phyloP scores from a whole-genome alignment of 2,888 invertebrate species.

The Pardosa pseudoannulata region DNA sequence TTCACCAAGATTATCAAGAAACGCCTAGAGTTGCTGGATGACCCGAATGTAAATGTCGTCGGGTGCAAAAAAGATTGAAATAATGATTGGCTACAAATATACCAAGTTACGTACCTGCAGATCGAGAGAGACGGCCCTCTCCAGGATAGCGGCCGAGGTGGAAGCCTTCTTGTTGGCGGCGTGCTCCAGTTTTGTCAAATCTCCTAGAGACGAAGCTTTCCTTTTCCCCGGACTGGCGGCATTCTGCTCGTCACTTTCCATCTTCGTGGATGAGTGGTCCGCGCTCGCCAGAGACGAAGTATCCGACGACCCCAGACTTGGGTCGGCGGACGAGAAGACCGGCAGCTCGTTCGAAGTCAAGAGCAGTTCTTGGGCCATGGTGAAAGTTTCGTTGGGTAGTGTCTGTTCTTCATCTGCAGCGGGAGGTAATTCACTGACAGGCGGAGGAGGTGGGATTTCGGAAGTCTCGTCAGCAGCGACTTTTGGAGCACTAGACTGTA shows the following conservation, averaged over 20 bases:
- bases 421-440: not conserved
- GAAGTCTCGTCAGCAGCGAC: too few species aligned
- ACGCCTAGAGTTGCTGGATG: too few species aligned
- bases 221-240: constrained; percentile 76
- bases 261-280: not conserved
- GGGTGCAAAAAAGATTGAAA: too few species aligned
- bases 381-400: not conserved
- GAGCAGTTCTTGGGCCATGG: not conserved
- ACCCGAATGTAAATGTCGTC: too few species aligned
- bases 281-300: constrained; percentile 13
- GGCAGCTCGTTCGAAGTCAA: constrained; percentile 25
- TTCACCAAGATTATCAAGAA: too few species aligned
- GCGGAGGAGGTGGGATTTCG: not conserved
- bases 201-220: constrained; percentile 88
- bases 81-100: too few species aligned
- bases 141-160: constrained; percentile 77
- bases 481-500: too few species aligned
- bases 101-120: constrained; percentile 79
- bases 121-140: constrained; percentile 88
- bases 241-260: not conserved
- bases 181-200: constrained; percentile 83
- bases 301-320: constrained; percentile 83
- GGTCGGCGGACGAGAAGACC: constrained; percentile 80
- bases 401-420: not conserved
- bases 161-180: constrained; percentile 75